phyloP scores from a whole-genome alignment of 2,888 invertebrate genomes.

The Cerceris rybyensis region DNA sequence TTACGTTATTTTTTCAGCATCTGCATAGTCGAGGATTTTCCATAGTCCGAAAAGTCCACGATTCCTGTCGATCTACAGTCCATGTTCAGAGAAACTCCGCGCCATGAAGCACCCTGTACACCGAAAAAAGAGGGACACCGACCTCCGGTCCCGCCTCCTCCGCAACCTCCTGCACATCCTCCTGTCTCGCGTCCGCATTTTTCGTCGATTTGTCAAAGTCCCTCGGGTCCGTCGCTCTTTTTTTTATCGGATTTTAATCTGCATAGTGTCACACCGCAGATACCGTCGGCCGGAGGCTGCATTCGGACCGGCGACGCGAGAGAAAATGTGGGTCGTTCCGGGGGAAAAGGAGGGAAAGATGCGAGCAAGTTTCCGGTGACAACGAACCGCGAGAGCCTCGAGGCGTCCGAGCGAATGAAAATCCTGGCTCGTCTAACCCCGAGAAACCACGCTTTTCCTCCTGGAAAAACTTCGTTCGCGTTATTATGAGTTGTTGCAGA shows the following conservation, averaged over 20 bases:
- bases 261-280: constrained; percentile 71
- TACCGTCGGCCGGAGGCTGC: constrained; percentile 59
- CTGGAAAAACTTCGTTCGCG: too few relatives aligned
- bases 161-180: constrained; percentile 27
- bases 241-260: constrained; percentile 79
- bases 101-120: constrained; percentile 18
- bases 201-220: constrained; percentile 80
- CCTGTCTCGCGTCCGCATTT: constrained; percentile 68
- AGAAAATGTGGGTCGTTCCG: constrained; percentile 56
- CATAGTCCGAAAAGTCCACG: too few relatives aligned
- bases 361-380: constrained; percentile 12
- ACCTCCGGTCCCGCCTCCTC: constrained; percentile 45
- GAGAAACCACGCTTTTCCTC: too few relatives aligned
- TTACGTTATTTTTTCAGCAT: too few relatives aligned
- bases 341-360: constrained; percentile 27
- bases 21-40: too few relatives aligned
- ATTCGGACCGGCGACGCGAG: constrained; percentile 43
- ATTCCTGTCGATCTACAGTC: too few relatives aligned
- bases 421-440: neutral
- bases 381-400: constrained; percentile 25
- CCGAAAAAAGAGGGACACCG: constrained; percentile 51
- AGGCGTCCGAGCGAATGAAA: constrained; percentile 37
- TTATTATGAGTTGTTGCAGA: too few relatives aligned
- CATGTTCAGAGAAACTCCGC: too few relatives aligned
- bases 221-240: constrained; percentile 48